Evolutionary conservation across 1,140 invertebrate genomes (phyloP).

Genomic region (Cephus cinctus): DNA sequence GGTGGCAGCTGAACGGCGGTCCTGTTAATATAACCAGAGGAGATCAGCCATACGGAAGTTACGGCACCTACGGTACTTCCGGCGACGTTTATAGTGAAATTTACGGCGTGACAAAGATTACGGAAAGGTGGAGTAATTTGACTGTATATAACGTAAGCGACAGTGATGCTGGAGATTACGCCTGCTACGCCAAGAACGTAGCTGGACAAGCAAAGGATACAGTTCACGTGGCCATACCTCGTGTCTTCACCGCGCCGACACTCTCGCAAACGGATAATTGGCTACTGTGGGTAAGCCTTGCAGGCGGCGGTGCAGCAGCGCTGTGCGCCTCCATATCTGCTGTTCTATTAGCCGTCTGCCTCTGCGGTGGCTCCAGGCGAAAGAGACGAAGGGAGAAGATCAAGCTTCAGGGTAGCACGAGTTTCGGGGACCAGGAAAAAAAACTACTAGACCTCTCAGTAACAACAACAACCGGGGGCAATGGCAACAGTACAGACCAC

Average conservation of each 20-base stretch:
- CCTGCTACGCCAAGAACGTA: constrained; percentile 74
- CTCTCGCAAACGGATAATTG: constrained; percentile 63
- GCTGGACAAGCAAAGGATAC: constrained; percentile 70
- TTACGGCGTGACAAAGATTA: constrained; percentile 21
- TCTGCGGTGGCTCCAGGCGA: constrained; percentile 57
- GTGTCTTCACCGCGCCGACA: constrained; percentile 66
- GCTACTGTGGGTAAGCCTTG: constrained; percentile 60
- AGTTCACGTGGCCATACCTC: constrained; percentile 69
- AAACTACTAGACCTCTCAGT: constrained; percentile 76
- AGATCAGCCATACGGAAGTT: constrained; percentile 18
- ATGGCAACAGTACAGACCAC: constrained; percentile 40
- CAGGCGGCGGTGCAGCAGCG: constrained; percentile 56
- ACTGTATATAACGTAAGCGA: constrained; percentile 74
- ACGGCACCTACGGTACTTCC: constrained; percentile 29
- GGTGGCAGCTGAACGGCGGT: constrained; percentile 79
- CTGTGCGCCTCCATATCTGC: constrained; percentile 55
- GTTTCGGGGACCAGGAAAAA: constrained; percentile 83
- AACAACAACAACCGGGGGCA: constrained; percentile 72
- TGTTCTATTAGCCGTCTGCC: constrained; percentile 57
- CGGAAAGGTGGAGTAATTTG: constrained; percentile 69
- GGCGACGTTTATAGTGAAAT: constrained; percentile 36
- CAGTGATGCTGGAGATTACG: constrained; percentile 77
- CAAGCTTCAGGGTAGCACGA: constrained; percentile 70
- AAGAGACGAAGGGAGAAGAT: constrained; percentile 59
- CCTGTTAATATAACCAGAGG: constrained; percentile 55